Evolutionary conservation across 2,113 vertebrate genomes (phyloP), one percentile per base, ranked within the genome.

Genomic region (Choloepus hoffmanni): DNA sequence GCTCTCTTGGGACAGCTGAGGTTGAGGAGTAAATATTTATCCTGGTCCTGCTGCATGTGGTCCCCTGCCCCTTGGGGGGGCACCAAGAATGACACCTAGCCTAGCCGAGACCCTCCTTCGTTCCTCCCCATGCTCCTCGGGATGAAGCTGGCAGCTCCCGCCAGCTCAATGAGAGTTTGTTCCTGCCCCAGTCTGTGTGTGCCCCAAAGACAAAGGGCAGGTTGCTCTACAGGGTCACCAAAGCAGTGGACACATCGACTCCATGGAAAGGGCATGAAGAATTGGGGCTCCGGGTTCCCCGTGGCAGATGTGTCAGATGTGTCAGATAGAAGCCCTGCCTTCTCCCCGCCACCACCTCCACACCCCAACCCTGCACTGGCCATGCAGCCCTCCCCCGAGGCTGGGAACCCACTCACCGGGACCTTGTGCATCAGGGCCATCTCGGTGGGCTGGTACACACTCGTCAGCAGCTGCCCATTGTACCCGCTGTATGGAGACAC

Each of bases 371-470:
- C 53, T 16, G 5, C 73, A 3, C 48, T 0, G 26, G 50, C 33
- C 62, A 24, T 9, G 2, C 0, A 0, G 15, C 63, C 60, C 30
- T 24, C 1, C 40, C 19, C 5, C 8, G 62, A 7, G 62, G 8
- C 12, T 21, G 1, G 1, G 55, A 23, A 3, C 67, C 14, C 98
- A 87, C 99, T 99, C 85, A 98, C 98, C n/a, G 94, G 81, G 23
- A 98, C 98, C 97, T 99, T 99, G 97, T 98, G 99, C 98, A 99
- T 99, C 96, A 99, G 97, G 6, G 99, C 99, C 97, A 99, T 99
- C 98, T 99, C 99, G 0, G 99, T 99, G 96, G 99, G 99, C 98
- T 99, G 99, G 98, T 99, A 99, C 55, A 99, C 99, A 0, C 99
- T 99, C 53, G 98, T 99, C 13, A 99, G 98, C 74, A 99, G 95